Conservation (phyloP, 2,888 invertebrate genomes). For the Hirtodrosophila histrioides region DNA sequence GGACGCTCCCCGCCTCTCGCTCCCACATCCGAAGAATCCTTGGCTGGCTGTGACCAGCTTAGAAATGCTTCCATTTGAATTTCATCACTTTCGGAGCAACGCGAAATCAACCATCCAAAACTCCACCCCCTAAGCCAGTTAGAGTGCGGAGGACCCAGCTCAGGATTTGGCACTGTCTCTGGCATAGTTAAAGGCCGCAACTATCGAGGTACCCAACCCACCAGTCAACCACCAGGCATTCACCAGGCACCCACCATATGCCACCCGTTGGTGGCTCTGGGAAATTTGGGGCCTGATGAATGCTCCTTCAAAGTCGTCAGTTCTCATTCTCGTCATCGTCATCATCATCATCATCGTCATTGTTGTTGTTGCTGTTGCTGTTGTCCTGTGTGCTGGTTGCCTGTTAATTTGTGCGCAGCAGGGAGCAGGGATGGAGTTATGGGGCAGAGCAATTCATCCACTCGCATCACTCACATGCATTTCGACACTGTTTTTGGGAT, state of each 20-base stretch:
- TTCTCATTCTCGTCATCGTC: constrained; percentile 17
- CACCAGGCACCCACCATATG: constrained; percentile 3
- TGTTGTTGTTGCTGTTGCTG: constrained; percentile 24
- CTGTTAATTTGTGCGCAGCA: constrained; percentile 51
- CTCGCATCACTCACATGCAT: constrained; percentile 51
- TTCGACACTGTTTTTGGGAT: constrained; percentile 44
- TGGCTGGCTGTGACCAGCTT: constrained; percentile 38
- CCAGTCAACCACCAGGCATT: neutral
- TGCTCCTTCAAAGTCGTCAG: constrained; percentile 27
- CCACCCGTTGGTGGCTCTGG: constrained; percentile 18
- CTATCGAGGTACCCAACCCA: constrained; percentile 15
- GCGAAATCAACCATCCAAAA: constrained; percentile 27
- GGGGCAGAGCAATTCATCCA: constrained; percentile 40
- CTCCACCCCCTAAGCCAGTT: neutral
- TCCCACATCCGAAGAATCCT: constrained; percentile 8
- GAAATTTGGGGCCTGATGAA: constrained; percentile 54
- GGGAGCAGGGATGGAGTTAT: neutral
- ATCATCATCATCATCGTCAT: constrained; percentile 12
- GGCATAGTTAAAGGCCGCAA: constrained; percentile 37
- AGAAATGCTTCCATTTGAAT: constrained; percentile 70
- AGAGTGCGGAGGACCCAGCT: neutral
- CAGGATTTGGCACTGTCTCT: constrained; percentile 31
- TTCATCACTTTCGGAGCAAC: constrained; percentile 65
- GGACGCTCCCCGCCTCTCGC: neutral
- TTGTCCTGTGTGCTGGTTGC: constrained; percentile 24